Conservation (phyloP, 2,888 invertebrate genomes). For the Callimorpha dominula region DNA sequence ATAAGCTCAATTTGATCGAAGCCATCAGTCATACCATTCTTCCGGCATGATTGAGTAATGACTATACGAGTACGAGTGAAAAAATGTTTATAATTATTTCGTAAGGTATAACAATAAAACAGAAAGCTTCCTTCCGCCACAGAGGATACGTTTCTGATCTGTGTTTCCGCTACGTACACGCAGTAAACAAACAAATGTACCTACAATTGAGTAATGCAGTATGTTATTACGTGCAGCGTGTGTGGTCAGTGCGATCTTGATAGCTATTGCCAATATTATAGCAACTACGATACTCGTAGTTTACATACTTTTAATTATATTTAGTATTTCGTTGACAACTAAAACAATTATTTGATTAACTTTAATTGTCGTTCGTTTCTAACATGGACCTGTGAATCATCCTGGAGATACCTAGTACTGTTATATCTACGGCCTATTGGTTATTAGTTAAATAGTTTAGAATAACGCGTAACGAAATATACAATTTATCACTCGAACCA, state of each 20-base stretch:
- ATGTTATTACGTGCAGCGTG: conserved; percentile 19
- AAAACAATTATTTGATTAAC: background rate
- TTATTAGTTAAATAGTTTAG: too few relatives aligned
- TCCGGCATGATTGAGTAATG: conserved; percentile 43
- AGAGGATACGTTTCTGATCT: background rate
- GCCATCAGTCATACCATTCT: conserved; percentile 20
- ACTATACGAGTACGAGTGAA: background rate
- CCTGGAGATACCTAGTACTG: too few relatives aligned
- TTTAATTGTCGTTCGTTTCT: background rate
- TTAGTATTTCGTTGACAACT: background rate
- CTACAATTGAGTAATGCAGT: conserved; percentile 20
- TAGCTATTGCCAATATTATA: conserved; percentile 18
- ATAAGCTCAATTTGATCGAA: conserved; percentile 15
- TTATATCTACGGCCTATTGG: too few relatives aligned
- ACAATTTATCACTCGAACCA: background rate
- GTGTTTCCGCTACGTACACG: conserved; percentile 19
- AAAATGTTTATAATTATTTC: conserved; percentile 21
- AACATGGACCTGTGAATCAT: background rate
- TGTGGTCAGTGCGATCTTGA: conserved; percentile 13
- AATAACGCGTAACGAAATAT: background rate
- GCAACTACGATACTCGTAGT: conserved; percentile 1
- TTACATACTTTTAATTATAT: conserved; percentile 3
- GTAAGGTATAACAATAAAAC: conserved; percentile 34
- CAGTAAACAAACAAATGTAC: conserved; percentile 17
- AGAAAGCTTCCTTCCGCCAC: conserved; percentile 37